Evolutionary conservation across 1,140 invertebrate species (phyloP).

Genomic region (Drosophila ohnishii): DNA sequence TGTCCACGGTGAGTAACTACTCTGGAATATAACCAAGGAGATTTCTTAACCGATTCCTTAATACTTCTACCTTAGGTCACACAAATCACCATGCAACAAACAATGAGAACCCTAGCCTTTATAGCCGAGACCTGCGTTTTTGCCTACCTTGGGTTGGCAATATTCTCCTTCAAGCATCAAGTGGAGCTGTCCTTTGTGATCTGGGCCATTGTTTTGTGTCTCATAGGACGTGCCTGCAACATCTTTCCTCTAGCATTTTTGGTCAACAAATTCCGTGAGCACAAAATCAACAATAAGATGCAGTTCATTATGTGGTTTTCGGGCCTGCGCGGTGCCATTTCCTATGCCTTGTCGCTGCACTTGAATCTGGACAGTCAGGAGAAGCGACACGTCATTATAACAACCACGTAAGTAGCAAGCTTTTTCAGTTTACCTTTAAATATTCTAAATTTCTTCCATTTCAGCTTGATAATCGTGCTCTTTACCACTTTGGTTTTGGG

Average conservation of each 20-base stretch:
- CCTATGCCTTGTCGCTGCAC: conserved; percentile 98
- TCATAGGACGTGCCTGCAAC: conserved; percentile 97
- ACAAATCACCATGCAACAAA: conserved; percentile 99
- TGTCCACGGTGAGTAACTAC: conserved; percentile 88
- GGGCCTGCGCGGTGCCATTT: conserved; percentile 97
- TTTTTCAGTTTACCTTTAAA: no score
- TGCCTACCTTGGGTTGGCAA: conserved; percentile 98
- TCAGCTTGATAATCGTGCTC: conserved; percentile 94
- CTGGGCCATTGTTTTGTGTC: conserved; percentile 96
- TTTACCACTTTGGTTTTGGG: conserved; percentile 97
- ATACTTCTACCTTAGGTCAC: conserved; percentile 86
- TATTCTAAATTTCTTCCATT: neutral
- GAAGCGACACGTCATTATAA: conserved; percentile 97
- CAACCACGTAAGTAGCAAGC: conserved; percentile 91
- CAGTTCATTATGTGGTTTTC: conserved; percentile 99
- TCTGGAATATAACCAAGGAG: no score
- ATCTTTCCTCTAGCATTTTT: conserved; percentile 97
- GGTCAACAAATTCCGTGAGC: conserved; percentile 97
- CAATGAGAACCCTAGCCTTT: conserved; percentile 98
- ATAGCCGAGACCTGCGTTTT: conserved; percentile 99
- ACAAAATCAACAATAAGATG: conserved; percentile 99
- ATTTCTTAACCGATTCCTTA: neutral
- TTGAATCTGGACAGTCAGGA: conserved; percentile 95
- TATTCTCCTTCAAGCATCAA: conserved; percentile 97
- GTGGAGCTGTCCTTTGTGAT: conserved; percentile 93